Evolutionary conservation across 2,113 vertebrate genomes (phyloP).

Genomic region (Cnemophilus loriae): DNA sequence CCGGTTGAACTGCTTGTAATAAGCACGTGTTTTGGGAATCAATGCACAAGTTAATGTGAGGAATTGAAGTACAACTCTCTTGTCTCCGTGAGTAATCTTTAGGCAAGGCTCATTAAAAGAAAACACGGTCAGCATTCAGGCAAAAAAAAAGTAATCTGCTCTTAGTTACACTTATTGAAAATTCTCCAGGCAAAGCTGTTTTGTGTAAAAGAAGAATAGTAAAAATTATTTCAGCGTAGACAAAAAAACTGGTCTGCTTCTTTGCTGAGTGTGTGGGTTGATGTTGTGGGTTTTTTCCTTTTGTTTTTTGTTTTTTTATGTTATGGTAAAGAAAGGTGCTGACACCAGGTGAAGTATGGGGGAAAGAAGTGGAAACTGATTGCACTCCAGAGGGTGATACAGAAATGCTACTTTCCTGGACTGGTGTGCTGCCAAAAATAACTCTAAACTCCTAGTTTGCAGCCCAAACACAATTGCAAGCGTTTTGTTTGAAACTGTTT

Average conservation of each 20-base stretch:
- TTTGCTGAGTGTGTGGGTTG: not conserved
- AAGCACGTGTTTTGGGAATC: not conserved
- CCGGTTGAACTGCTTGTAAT: not conserved
- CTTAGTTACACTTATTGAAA: not conserved
- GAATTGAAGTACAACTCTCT: not conserved
- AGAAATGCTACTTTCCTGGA: not conserved
- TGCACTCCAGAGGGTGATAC: not conserved
- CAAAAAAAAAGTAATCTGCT: not conserved
- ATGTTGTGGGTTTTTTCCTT: not conserved
- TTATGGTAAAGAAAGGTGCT: not conserved
- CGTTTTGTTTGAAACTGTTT: not conserved
- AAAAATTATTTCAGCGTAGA: not conserved
- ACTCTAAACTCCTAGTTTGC: not conserved
- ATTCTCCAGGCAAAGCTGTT: not conserved
- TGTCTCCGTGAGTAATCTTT: not conserved
- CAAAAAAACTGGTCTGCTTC: not conserved
- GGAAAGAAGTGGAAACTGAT: not conserved
- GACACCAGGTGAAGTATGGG: not conserved
- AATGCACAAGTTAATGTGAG: not conserved
- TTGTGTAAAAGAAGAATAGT: not conserved
- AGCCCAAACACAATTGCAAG: not conserved
- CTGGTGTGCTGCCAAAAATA: not conserved
- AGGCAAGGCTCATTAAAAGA: not conserved
- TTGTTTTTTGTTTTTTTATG: not conserved
- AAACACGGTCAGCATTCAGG: not conserved